A percentile compares a stretch with the other conserved stretches of the same genome.
Evolutionary conservation across 1,140 invertebrate species (phyloP).

Genomic region (Tetramorium alpestre): DNA sequence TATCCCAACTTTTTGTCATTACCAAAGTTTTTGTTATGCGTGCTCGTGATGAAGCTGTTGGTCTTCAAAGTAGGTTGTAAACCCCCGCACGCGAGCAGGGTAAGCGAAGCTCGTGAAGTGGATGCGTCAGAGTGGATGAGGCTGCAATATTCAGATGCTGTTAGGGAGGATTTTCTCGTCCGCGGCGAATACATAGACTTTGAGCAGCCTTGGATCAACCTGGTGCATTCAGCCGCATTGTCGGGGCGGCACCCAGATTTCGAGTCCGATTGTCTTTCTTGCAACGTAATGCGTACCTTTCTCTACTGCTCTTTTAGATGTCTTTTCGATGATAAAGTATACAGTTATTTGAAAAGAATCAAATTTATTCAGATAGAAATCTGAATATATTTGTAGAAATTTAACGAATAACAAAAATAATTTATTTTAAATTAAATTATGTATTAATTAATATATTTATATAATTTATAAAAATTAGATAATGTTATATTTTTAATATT

Average conservation of each 20-base stretch:
- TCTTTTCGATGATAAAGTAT: background rate
- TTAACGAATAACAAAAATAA: background rate
- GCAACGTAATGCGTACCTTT: background rate
- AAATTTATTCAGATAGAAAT: background rate
- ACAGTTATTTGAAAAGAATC: background rate
- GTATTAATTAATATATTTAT: background rate
- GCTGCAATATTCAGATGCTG: constrained; percentile 73
- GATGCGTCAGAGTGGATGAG: constrained; percentile 69
- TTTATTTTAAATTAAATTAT: background rate
- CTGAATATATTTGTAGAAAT: background rate
- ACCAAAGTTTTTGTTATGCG: constrained; percentile 60
- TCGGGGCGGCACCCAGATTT: constrained; percentile 40
- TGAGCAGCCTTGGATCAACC: constrained; percentile 47
- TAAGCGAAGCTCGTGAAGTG: constrained; percentile 48
- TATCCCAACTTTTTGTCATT: constrained; percentile 34
- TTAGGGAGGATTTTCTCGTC: constrained; percentile 67
- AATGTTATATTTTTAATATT: background rate
- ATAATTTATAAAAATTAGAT: background rate
- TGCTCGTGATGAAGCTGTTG: constrained; percentile 48
- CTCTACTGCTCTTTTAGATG: background rate
- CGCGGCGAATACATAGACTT: constrained; percentile 56
- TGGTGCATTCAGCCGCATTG: constrained; percentile 22
- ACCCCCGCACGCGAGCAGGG: constrained; percentile 53
- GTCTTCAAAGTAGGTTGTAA: constrained; percentile 62
- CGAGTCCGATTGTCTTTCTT: constrained; percentile 37